phyloP scores from a whole-genome alignment of 2,888 invertebrate species.

The Archips crataeganus region DNA sequence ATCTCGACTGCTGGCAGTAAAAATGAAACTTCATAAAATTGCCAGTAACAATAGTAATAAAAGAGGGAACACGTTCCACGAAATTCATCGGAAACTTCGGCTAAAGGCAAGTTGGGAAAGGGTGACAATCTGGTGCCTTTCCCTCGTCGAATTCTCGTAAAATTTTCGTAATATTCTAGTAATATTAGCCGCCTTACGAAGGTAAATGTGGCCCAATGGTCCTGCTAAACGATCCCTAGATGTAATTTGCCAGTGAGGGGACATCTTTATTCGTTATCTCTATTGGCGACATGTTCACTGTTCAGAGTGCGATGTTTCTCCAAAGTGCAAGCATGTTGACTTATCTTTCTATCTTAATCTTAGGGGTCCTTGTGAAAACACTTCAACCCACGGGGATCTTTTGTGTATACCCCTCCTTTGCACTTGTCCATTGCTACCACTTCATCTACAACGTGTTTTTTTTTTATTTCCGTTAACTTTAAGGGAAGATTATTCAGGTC shows the following conservation, averaged over 20 bases:
- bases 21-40: background rate
- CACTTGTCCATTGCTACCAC: too few relatives aligned
- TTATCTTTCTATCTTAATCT: too few relatives aligned
- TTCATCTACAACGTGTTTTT: too few relatives aligned
- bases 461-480: too few relatives aligned
- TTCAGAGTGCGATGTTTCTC: background rate
- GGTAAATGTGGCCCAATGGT: conserved; percentile 28
- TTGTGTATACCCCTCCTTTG: too few relatives aligned
- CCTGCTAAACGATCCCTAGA: conserved; percentile 18
- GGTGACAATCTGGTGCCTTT: conserved; percentile 20
- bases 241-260: conserved; percentile 11
- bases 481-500: too few relatives aligned
- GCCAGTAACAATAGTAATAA: conserved; percentile 15
- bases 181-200: conserved; percentile 25
- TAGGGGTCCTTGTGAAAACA: too few relatives aligned
- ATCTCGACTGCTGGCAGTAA: background rate
- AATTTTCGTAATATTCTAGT: conserved; percentile 32
- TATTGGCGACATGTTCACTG: background rate
- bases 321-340: background rate
- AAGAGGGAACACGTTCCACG: background rate
- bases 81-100: conserved; percentile 16
- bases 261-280: conserved; percentile 5
- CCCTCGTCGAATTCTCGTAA: conserved; percentile 18
- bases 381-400: too few relatives aligned
- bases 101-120: conserved; percentile 19